Evolutionary conservation across 2,113 vertebrate genomes (phyloP).

Genomic region (Vulpes lagopus): DNA sequence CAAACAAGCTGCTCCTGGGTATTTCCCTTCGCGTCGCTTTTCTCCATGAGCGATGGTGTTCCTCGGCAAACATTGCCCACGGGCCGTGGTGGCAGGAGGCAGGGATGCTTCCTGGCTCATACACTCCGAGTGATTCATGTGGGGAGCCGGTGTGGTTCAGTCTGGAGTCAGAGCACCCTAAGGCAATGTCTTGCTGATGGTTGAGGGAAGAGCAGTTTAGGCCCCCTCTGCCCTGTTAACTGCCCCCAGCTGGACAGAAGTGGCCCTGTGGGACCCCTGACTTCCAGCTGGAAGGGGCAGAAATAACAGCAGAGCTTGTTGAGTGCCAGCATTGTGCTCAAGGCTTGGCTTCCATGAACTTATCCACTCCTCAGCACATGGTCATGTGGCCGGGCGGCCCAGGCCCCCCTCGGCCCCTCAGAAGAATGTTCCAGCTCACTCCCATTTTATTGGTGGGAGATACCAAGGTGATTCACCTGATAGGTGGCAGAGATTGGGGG

Average conservation of each 20-base stretch:
- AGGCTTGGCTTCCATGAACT: background rate
- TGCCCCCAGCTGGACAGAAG: background rate
- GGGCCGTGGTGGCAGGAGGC: background rate
- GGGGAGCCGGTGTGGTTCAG: background rate
- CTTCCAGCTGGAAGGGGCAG: background rate
- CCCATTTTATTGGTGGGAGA: background rate
- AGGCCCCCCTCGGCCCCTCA: too few relatives aligned
- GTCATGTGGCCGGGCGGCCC: too few relatives aligned
- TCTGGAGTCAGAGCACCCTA: background rate
- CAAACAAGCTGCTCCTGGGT: background rate
- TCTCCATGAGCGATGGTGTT: background rate
- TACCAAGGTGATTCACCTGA: background rate
- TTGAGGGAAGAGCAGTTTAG: conserved; percentile 21
- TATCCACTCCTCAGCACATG: background rate
- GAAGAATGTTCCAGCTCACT: background rate
- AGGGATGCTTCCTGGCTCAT: fast-evolving
- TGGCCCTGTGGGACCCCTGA: background rate
- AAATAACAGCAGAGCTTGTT: background rate
- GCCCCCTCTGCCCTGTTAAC: background rate
- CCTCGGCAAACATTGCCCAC: background rate
- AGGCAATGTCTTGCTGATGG: conserved; percentile 40
- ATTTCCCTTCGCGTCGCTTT: background rate
- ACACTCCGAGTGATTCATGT: background rate
- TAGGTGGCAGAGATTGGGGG: background rate
- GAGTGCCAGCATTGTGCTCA: background rate